phyloP scores from a whole-genome alignment of 2,888 invertebrate species.

The Uropetala carovei region DNA sequence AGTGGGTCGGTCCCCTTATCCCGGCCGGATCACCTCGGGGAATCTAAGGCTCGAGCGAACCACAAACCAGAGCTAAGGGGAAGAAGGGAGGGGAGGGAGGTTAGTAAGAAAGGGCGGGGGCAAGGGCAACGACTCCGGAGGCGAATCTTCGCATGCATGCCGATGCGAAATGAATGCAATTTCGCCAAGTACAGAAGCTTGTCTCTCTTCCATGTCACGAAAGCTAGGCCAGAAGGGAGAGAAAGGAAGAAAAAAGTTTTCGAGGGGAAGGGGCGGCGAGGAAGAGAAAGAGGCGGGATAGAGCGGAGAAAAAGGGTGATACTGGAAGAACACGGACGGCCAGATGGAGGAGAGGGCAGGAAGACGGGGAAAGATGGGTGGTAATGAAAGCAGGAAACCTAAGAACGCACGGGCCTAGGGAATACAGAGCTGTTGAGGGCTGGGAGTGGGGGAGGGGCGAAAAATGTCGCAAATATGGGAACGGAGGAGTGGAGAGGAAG shows the following conservation, averaged over 20 bases:
- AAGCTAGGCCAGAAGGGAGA: slow-evolving; percentile 17
- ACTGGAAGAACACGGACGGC: background rate
- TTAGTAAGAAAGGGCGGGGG: background rate
- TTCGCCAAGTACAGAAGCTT: slow-evolving; percentile 62
- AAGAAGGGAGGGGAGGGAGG: background rate
- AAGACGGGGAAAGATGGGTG: background rate
- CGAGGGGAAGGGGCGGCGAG: background rate
- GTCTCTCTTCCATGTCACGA: slow-evolving; percentile 40
- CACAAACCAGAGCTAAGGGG: background rate
- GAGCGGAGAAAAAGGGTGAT: slow-evolving; percentile 1
- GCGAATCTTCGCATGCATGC: slow-evolving; percentile 60
- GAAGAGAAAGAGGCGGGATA: background rate
- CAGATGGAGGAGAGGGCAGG: background rate
- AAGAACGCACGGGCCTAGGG: background rate
- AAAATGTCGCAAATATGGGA: background rate
- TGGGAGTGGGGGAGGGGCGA: background rate
- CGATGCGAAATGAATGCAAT: slow-evolving; percentile 63
- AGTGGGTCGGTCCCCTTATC: slow-evolving; percentile 10
- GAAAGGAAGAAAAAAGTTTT: background rate
- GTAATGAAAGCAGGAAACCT: background rate
- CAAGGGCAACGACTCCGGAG: slow-evolving; percentile 16
- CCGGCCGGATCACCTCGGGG: background rate
- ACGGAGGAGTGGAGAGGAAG: background rate
- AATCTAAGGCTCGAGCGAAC: background rate
- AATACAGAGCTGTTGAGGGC: background rate